A percentile compares a stretch with the other conserved stretches of the same genome.
These are phyloP conservation scores for Egretta garzetta DNA, from an alignment of 2,113 vertebrate species.

Conservation along the genomic window DNA sequence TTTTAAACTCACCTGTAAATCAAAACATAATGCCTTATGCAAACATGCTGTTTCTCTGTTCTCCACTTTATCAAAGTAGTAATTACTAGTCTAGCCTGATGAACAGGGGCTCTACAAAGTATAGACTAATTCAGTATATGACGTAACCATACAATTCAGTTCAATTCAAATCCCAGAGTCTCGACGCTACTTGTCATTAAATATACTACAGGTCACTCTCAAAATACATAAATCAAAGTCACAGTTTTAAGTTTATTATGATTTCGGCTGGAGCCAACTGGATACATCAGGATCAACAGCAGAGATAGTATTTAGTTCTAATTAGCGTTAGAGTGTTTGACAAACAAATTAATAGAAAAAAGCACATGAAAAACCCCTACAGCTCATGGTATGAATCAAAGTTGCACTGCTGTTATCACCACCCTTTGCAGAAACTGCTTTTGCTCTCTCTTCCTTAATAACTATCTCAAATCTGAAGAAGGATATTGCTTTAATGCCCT, in stretches of 20 bases:
- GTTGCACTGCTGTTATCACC: not conserved
- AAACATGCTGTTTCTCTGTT: not conserved
- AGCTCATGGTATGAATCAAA: not conserved
- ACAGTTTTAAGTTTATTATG: not conserved
- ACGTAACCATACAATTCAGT: not conserved
- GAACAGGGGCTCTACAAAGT: not conserved
- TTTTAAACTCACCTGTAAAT: constrained; percentile 17
- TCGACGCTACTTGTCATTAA: not conserved
- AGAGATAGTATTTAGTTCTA: not conserved
- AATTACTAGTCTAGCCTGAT: not conserved
- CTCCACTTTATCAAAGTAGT: not conserved
- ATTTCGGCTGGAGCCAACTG: not conserved
- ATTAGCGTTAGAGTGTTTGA: not conserved
- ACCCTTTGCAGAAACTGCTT: not conserved
- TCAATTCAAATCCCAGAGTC: not conserved
- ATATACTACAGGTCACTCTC: not conserved
- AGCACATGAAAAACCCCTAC: not conserved
- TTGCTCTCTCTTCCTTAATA: constrained; percentile 50
- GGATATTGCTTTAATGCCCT: constrained; percentile 61
- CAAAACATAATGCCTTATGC: not conserved
- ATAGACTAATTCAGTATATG: not conserved
- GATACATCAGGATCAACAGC: not conserved
- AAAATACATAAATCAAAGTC: constrained; percentile 14
- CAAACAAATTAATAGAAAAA: not conserved
- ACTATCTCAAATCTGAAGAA: constrained; percentile 36